Evolutionary conservation across 2,888 invertebrate species (phyloP).

Genomic region (Mallateleia sp.): DNA sequence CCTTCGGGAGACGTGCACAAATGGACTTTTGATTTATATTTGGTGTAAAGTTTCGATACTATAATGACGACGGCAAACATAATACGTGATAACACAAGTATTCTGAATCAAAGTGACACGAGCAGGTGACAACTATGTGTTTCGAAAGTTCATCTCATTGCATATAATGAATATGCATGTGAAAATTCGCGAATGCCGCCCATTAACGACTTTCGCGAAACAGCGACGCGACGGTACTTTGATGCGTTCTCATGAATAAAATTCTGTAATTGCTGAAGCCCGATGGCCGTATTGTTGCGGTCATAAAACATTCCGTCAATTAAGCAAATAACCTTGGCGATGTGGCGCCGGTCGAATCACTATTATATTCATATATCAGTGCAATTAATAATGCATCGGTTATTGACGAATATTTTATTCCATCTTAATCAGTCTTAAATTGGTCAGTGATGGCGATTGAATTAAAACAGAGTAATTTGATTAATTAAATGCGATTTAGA

Average conservation of each 20-base stretch:
- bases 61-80: slow-evolving; percentile 50
- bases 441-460: too few species aligned
- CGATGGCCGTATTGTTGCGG: slow-evolving; percentile 74
- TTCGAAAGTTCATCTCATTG: slow-evolving; percentile 71
- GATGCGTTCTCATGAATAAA: slow-evolving; percentile 73
- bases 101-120: slow-evolving; percentile 66
- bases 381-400: slow-evolving; percentile 55
- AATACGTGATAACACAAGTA: slow-evolving; percentile 46
- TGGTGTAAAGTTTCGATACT: slow-evolving; percentile 1
- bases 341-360: background rate
- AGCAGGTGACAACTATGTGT: slow-evolving; percentile 70
- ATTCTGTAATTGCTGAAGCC: slow-evolving; percentile 73
- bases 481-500: too few species aligned
- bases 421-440: slow-evolving; percentile 18
- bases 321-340: slow-evolving; percentile 65
- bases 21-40: slow-evolving; percentile 28
- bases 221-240: slow-evolving; percentile 64
- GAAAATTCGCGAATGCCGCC: slow-evolving; percentile 69
- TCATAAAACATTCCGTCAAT: slow-evolving; percentile 71
- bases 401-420: slow-evolving; percentile 47
- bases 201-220: slow-evolving; percentile 69
- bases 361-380: slow-evolving; percentile 58
- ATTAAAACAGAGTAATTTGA: too few species aligned
- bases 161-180: slow-evolving; percentile 76
- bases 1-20: background rate